These are phyloP conservation scores for Tenebrosternarchus preto DNA, from an alignment of 2,113 vertebrate species.

Conservation along the genomic window DNA sequence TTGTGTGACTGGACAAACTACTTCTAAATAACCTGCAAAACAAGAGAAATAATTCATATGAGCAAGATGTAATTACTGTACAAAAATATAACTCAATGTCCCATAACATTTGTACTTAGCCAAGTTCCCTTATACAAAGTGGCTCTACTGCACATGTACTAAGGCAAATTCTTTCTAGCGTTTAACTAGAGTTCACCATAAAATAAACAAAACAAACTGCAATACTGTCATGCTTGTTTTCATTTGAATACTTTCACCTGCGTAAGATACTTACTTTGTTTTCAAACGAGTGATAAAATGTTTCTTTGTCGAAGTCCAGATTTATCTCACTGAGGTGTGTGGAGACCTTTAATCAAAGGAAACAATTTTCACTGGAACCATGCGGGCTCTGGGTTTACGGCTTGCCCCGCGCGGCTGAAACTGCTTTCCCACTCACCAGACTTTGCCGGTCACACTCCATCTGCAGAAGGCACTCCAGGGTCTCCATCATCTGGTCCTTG, in stretches of 20 bases:
- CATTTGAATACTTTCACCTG: neutral
- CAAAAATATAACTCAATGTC: neutral
- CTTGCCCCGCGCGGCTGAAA: neutral
- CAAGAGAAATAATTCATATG: constrained; percentile 14
- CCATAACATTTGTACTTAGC: too few species aligned
- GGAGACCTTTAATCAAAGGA: neutral
- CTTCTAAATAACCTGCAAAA: constrained; percentile 51
- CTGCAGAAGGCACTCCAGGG: constrained; percentile 79
- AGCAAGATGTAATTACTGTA: neutral
- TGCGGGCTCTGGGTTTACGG: neutral
- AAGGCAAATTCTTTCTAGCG: too few species aligned
- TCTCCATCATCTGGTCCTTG: constrained; percentile 76
- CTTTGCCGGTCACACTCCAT: constrained; percentile 73
- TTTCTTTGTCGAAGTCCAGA: neutral
- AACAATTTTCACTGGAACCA: neutral
- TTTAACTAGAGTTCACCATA: too few species aligned
- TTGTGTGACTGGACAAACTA: constrained; percentile 13
- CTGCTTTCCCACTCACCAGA: constrained; percentile 68
- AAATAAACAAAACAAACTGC: too few species aligned
- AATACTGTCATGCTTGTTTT: constrained; percentile 3
- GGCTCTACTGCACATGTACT: too few species aligned
- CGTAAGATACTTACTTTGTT: neutral
- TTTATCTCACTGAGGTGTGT: neutral
- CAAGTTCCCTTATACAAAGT: too few species aligned
- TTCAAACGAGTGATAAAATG: constrained; percentile 4